A percentile compares a stretch with the other conserved stretches of the same genome.
phyloP scores from a whole-genome alignment of 2,113 vertebrate genomes.

The Podarcis muralis region DNA sequence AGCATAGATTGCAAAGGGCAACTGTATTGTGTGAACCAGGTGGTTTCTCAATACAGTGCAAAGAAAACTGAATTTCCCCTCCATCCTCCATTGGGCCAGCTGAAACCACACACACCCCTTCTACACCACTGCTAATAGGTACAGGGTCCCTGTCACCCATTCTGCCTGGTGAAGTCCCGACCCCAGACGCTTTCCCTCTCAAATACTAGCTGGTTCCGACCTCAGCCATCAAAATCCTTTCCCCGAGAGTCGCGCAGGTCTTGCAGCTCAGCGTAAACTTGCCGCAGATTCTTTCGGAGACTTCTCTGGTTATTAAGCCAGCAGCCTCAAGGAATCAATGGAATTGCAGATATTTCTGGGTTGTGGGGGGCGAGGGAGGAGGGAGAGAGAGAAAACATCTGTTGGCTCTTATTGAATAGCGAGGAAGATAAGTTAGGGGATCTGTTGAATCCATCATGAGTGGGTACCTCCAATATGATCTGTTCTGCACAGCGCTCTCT shows the following conservation, averaged over 20 bases:
- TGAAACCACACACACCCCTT: not conserved
- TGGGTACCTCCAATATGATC: constrained; percentile 58
- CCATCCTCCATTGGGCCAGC: too few species aligned
- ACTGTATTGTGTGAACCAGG: too few species aligned
- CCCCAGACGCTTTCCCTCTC: not conserved
- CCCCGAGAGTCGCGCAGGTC: constrained; percentile 21
- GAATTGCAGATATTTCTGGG: constrained; percentile 67
- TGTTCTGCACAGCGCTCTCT: constrained; percentile 43
- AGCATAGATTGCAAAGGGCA: too few species aligned
- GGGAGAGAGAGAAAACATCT: constrained; percentile 27
- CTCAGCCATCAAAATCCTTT: constrained; percentile 33
- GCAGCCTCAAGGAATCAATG: constrained; percentile 65
- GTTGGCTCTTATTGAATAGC: constrained; percentile 36
- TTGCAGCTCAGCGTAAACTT: constrained; percentile 10
- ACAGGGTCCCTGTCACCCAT: not conserved
- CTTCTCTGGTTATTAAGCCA: constrained; percentile 54
- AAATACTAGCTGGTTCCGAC: constrained; percentile 24
- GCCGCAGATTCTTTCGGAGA: constrained; percentile 36
- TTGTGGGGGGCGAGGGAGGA: not conserved
- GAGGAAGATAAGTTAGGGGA: constrained; percentile 51
- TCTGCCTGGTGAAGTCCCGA: not conserved
- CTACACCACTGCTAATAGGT: not conserved
- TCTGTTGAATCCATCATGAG: constrained; percentile 51
- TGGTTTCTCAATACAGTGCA: too few species aligned
- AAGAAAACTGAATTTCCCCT: too few species aligned